These are phyloP conservation scores for Ethmia dodecea DNA, from an alignment of 2,888 invertebrate species.

Conservation along the genomic window DNA sequence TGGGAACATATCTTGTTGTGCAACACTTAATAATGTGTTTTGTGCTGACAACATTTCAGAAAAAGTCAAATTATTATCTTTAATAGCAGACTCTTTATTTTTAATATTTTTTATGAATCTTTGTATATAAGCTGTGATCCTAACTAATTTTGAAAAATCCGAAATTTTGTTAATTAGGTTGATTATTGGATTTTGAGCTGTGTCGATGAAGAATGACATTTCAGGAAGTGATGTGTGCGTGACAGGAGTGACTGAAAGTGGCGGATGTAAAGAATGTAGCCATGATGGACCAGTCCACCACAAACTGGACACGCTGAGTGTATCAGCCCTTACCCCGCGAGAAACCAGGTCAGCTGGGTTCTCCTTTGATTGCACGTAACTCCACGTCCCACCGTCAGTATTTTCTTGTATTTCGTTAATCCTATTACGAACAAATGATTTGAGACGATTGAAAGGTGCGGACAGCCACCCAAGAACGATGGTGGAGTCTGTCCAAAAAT, in stretches of 20 bases:
- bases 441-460: slow-evolving; percentile 13
- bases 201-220: not conserved
- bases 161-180: slow-evolving; percentile 8
- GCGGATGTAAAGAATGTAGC: slow-evolving; percentile 9
- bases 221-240: not conserved
- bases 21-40: slow-evolving; percentile 1
- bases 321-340: slow-evolving; percentile 20
- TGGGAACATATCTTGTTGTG: slow-evolving; percentile 13
- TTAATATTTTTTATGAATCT: slow-evolving; percentile 10
- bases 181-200: not conserved
- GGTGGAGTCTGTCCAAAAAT: slow-evolving; percentile 20
- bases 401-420: slow-evolving; percentile 24
- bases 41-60: slow-evolving; percentile 5
- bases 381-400: slow-evolving; percentile 16
- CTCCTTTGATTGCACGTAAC: slow-evolving; percentile 21
- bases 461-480: slow-evolving; percentile 24
- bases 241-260: not conserved
- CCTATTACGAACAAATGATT: slow-evolving; percentile 22
- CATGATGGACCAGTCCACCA: slow-evolving; percentile 24
- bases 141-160: slow-evolving; percentile 5
- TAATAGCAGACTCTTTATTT: slow-evolving; percentile 8
- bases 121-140: slow-evolving; percentile 7
- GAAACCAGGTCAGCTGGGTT: slow-evolving; percentile 27
- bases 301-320: slow-evolving; percentile 9
- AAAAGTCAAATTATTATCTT: slow-evolving; percentile 6